Evolutionary conservation across 2,113 vertebrate species (phyloP), one percentile per base, ranked within the genome.

Genomic region (Etia nguti): DNA sequence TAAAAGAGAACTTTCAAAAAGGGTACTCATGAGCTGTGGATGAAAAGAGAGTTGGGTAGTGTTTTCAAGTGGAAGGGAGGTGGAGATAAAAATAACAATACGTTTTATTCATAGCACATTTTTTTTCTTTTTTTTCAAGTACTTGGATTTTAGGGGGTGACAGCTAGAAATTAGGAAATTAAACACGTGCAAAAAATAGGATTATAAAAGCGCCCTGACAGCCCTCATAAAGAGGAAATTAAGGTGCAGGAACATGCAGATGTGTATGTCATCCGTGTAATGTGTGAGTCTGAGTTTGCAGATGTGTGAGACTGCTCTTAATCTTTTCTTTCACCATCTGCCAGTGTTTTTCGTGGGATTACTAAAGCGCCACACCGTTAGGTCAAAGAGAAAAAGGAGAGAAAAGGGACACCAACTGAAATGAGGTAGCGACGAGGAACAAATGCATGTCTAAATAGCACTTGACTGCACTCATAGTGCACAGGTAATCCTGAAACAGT

Each of bases 301-400:
- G 86, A 89, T 89, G 87, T 94, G 87, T 48, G 77, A 81, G 50
- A 60, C 34, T 86, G 55, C 43, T 82, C 68, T 77, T 89, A 81
- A 93, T 91, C 89, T 81, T 88, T 82, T 24, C 68, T 24, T 46
- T 48, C 46, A 4, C 87, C 93, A 91, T 95, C 92, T 92, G 92
- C 75, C 92, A 65, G 79, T 90, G 90, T 93, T 90, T 93, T 93
- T 91, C 1, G 5, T 43, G 9, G 81, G 88, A 92, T 91, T 91
- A 91, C 57, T 60, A 86, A 89, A 90, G 83, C 79, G 1, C 48
- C 82, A 59, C 84, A 88, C 12, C 18, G 18, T 34, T 55, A 54
- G 81, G 86, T 90, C 82, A 92, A 34, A 85, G 59, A 84, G 43
- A 82, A 12, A 84, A 86, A 81, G 55, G 43, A 82, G 77, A 86